Conservation (phyloP, 2,113 vertebrate species). For the Stegostoma tigrinum region DNA sequence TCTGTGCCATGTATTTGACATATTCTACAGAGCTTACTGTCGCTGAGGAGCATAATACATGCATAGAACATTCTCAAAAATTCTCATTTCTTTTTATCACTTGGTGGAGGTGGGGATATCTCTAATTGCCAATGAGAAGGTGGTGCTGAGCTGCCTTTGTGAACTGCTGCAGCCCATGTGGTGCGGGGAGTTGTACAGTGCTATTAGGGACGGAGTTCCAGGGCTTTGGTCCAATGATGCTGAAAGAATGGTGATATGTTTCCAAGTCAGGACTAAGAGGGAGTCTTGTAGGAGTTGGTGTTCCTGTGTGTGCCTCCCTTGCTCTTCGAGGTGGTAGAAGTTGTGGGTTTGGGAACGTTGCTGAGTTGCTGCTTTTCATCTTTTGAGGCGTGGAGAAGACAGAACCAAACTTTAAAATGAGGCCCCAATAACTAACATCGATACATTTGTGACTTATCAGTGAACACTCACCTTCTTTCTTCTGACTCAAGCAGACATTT, state of each 20-base stretch:
- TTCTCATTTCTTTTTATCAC: background rate
- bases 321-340: background rate
- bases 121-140: background rate
- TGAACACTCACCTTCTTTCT: conserved; percentile 9
- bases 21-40: background rate
- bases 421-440: conserved; percentile 45
- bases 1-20: no score
- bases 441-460: conserved; percentile 19
- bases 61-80: background rate
- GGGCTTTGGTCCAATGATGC: background rate
- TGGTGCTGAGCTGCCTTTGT: background rate
- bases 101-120: background rate
- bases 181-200: background rate
- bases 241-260: background rate
- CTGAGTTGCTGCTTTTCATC: background rate
- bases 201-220: background rate
- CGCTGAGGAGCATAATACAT: background rate
- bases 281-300: background rate
- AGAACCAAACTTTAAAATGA: conserved; percentile 40
- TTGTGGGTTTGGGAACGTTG: background rate
- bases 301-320: background rate
- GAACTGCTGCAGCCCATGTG: background rate
- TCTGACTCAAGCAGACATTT: conserved; percentile 36
- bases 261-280: background rate
- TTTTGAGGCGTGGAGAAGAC: background rate